These are phyloP conservation scores for Conops quadrifasciatus DNA, from an alignment of 2,888 invertebrate genomes.

Conservation along the genomic window DNA sequence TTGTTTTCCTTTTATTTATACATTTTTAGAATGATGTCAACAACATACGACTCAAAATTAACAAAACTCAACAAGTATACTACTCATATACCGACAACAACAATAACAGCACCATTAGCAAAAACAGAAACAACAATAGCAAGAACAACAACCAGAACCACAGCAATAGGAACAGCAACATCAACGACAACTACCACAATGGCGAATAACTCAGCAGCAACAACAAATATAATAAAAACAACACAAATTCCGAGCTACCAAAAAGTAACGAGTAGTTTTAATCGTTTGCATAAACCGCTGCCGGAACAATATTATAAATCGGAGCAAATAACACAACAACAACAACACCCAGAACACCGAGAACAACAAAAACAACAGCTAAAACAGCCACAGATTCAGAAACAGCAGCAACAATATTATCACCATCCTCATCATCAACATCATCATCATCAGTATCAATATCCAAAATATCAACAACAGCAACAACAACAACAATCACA, in stretches of 20 bases:
- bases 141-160: slow-evolving; percentile 46
- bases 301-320: slow-evolving; percentile 16
- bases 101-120: slow-evolving; percentile 35
- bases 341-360: slow-evolving; percentile 43
- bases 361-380: slow-evolving; percentile 34
- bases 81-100: slow-evolving; percentile 35
- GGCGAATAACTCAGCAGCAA: slow-evolving; percentile 38
- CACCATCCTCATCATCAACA: slow-evolving; percentile 45
- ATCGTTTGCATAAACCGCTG: slow-evolving; percentile 23
- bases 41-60: slow-evolving; percentile 32
- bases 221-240: slow-evolving; percentile 48
- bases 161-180: slow-evolving; percentile 7
- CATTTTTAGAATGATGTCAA: slow-evolving; percentile 47
- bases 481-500: slow-evolving; percentile 47
- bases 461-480: slow-evolving; percentile 44
- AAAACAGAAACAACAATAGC: slow-evolving; percentile 14
- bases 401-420: slow-evolving; percentile 41
- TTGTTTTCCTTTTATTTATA: not conserved
- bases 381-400: slow-evolving; percentile 34
- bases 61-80: slow-evolving; percentile 42
- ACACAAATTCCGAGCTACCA: slow-evolving; percentile 63
- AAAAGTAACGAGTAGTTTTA: slow-evolving; percentile 33
- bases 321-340: slow-evolving; percentile 45
- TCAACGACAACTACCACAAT: slow-evolving; percentile 46
- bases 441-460: slow-evolving; percentile 44